Percentiles rank a stretch among this genome's conserved stretches.
These are phyloP conservation scores for Drosophila melanogaster DNA, from an alignment of 1,140 invertebrate genomes.

Conservation along the genomic window Release_6_plus_ISO1_MT NT_033777.3:10661501-10662000, in stretches of 20 bases:
- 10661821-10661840: background rate
- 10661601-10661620: background rate
- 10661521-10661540: background rate
- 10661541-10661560: background rate
- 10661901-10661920: slow-evolving; percentile 78
- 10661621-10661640: slow-evolving; percentile 8
- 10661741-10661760: slow-evolving; percentile 76
- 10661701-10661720: slow-evolving; percentile 76
- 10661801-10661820: slow-evolving; percentile 1
- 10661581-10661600: background rate
- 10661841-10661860: slow-evolving; percentile 10
- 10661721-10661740: slow-evolving; percentile 80
- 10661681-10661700: slow-evolving; percentile 83
- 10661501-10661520: slow-evolving; percentile 68
- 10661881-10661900: slow-evolving; percentile 73
- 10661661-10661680: slow-evolving; percentile 83
- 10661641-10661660: slow-evolving; percentile 71
- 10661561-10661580: background rate
- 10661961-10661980: slow-evolving; percentile 38
- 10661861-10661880: slow-evolving; percentile 66
- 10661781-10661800: slow-evolving; percentile 27
- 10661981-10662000: background rate
- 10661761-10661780: slow-evolving; percentile 32
- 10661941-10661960: slow-evolving; percentile 83
- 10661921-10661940: slow-evolving; percentile 75